These are phyloP conservation scores for Leptinotarsa texana DNA, from an alignment of 1,140 invertebrate genomes.

Conservation along the genomic window DNA sequence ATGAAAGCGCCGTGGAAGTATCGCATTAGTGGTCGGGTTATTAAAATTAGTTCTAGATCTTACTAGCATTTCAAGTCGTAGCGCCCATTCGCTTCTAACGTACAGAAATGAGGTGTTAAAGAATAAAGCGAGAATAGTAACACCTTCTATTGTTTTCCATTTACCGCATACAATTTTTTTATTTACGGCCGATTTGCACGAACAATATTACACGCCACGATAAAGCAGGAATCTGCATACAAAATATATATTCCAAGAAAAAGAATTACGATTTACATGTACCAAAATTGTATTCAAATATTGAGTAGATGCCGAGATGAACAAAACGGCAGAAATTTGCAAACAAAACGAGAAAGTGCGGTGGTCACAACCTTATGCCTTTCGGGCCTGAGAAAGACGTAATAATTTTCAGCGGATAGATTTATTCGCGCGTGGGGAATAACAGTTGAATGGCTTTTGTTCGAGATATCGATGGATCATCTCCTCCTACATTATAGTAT, in stretches of 20 bases:
- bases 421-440: neutral
- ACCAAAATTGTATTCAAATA: slow-evolving; percentile 49
- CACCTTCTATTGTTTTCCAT: slow-evolving; percentile 41
- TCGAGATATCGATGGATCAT: no score
- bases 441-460: slow-evolving; percentile 1
- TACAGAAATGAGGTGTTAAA: slow-evolving; percentile 33
- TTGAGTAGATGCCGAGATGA: slow-evolving; percentile 42
- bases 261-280: slow-evolving; percentile 39
- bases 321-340: slow-evolving; percentile 41
- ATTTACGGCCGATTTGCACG: slow-evolving; percentile 11
- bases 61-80: neutral
- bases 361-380: slow-evolving; percentile 25
- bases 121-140: slow-evolving; percentile 35
- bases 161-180: slow-evolving; percentile 24
- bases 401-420: slow-evolving; percentile 17
- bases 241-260: slow-evolving; percentile 35
- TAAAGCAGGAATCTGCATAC: slow-evolving; percentile 43
- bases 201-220: slow-evolving; percentile 42
- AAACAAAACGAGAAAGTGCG: slow-evolving; percentile 40
- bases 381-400: slow-evolving; percentile 34
- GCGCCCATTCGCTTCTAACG: neutral
- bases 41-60: neutral
- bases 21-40: neutral
- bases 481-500: no score
- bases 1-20: slow-evolving; percentile 3